Conservation (phyloP, 2,888 invertebrate genomes). For the Lysandra coridon region DNA sequence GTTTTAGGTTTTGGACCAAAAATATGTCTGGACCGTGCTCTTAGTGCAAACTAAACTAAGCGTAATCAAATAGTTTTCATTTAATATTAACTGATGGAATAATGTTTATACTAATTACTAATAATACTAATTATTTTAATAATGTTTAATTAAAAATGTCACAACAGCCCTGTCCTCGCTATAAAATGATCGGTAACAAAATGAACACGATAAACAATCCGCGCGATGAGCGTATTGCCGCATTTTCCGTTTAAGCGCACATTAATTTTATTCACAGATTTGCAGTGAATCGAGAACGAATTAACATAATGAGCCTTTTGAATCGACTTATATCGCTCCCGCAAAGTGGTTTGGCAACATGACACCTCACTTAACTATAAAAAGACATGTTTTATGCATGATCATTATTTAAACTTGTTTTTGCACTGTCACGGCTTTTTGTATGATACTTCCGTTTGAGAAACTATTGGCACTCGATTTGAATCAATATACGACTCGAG, state of each 20-base stretch:
- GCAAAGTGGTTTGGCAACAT: conserved; percentile 41
- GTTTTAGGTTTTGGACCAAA: no score
- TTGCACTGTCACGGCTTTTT: conserved; percentile 30
- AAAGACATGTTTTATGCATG: conserved; percentile 26
- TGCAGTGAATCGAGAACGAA: conserved; percentile 70
- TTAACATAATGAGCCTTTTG: conserved; percentile 74
- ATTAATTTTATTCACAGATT: conserved; percentile 76
- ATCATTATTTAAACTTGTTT: conserved; percentile 37
- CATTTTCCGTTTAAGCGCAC: conserved; percentile 74
- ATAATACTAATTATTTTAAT: no score
- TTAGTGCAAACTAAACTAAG: no score
- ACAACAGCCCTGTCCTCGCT: neutral
- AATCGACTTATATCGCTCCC: conserved; percentile 52
- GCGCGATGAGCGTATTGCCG: conserved; percentile 65
- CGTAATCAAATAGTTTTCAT: no score
- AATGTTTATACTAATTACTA: no score
- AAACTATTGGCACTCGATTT: conserved; percentile 1
- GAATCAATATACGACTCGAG: conserved; percentile 1
- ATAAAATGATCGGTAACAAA: conserved; percentile 49
- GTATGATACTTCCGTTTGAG: conserved; percentile 15
- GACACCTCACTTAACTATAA: conserved; percentile 38
- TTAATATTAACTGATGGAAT: no score
- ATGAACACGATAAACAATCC: conserved; percentile 76
- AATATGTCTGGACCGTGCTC: no score
- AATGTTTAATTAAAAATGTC: neutral